Evolutionary conservation across 2,797 vertebrate genomes (phyloP).

Genomic region (Trachurus trachurus): DNA sequence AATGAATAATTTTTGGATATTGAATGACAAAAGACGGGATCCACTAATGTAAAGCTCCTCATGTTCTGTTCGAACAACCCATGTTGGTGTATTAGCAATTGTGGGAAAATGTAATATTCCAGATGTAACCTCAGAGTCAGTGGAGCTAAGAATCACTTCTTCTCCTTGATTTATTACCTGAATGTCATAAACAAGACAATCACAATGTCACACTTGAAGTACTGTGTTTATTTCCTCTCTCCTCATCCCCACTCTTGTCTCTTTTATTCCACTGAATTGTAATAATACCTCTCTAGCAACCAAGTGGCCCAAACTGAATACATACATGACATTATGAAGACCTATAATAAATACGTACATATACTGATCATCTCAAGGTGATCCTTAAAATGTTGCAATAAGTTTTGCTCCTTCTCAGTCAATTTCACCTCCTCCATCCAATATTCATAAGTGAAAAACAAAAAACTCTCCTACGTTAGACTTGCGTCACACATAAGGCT

Average conservation of each 20-base stretch:
- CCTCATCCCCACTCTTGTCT: background rate
- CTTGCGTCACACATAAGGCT: constrained; percentile 41
- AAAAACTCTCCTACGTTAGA: constrained; percentile 31
- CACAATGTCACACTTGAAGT: constrained; percentile 20
- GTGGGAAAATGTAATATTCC: constrained; percentile 2
- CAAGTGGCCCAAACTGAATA: constrained; percentile 17
- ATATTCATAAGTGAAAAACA: constrained; percentile 37
- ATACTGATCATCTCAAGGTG: background rate
- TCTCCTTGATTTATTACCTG: constrained; percentile 54
- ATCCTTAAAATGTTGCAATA: constrained; percentile 21
- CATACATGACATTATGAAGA: background rate
- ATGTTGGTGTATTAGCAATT: background rate
- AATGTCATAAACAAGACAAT: constrained; percentile 41
- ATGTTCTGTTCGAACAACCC: constrained; percentile 1
- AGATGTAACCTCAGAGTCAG: constrained; percentile 8
- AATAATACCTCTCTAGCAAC: constrained; percentile 6
- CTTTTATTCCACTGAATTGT: background rate
- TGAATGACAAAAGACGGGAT: constrained; percentile 24
- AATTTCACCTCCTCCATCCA: constrained; percentile 24
- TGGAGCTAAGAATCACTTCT: constrained; percentile 22
- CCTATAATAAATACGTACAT: background rate
- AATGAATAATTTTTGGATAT: constrained; percentile 23
- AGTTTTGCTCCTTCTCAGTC: constrained; percentile 13
- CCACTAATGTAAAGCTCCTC: background rate
- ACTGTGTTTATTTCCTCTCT: constrained; percentile 12